These are phyloP conservation scores for Pedionomus torquatus DNA, from an alignment of 2,113 vertebrate species.

Conservation along the genomic window DNA sequence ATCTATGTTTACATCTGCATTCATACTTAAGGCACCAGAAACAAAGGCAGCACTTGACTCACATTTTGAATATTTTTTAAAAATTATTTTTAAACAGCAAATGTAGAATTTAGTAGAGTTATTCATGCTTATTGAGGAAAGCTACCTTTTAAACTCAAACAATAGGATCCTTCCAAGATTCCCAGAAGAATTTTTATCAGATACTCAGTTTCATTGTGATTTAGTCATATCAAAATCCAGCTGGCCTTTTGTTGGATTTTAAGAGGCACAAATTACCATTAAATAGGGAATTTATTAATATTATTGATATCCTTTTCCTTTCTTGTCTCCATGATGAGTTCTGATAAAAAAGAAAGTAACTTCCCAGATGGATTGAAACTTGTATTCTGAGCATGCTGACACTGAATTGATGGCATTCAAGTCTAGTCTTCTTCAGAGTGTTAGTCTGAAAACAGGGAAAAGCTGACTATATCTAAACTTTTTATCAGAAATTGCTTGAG, in stretches of 20 bases:
- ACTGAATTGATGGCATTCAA: not conserved
- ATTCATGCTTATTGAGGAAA: not conserved
- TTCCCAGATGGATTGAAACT: not conserved
- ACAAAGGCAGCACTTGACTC: not conserved
- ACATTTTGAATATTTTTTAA: not conserved
- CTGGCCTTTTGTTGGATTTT: not conserved
- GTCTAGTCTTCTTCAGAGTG: not conserved
- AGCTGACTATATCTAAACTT: not conserved
- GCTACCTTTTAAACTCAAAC: not conserved
- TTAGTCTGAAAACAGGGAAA: not conserved
- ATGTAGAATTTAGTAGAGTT: not conserved
- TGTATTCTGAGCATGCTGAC: not conserved
- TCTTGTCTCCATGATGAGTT: not conserved
- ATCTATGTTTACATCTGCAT: not conserved
- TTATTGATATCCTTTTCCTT: not conserved
- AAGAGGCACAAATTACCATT: not conserved
- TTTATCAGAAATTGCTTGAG: not conserved
- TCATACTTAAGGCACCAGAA: not conserved
- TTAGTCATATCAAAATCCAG: not conserved
- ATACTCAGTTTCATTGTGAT: not conserved
- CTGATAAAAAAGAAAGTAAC: not conserved
- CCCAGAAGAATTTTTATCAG: not conserved
- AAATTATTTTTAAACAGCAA: not conserved
- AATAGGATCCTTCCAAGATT: not conserved
- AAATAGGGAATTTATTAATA: not conserved